Percentiles rank a stretch among this genome's conserved stretches.
Evolutionary conservation across 2,113 vertebrate genomes (phyloP).

Genomic region (Perognathus longimembris): DNA sequence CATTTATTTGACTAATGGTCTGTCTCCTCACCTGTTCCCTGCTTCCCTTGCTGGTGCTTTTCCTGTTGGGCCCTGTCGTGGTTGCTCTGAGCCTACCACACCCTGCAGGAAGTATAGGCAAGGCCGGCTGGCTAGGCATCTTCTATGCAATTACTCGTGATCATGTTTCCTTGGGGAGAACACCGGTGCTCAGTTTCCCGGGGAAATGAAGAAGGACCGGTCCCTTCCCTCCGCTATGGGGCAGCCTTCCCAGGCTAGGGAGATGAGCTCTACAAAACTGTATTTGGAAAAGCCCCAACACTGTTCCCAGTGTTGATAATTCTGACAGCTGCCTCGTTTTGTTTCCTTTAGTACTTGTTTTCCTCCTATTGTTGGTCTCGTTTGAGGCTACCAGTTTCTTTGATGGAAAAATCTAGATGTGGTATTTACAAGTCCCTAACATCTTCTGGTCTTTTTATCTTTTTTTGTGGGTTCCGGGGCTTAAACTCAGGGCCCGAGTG

Average conservation of each 20-base stretch:
- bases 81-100: not conserved
- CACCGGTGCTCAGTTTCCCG: not conserved
- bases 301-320: not conserved
- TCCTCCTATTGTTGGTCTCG: not conserved
- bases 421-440: not conserved
- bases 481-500: too few species aligned
- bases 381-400: not conserved
- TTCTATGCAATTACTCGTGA: not conserved
- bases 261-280: not conserved
- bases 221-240: not conserved
- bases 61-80: not conserved
- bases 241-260: not conserved
- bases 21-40: not conserved
- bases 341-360: not conserved
- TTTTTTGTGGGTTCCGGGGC: too few species aligned
- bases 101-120: not conserved
- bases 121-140: not conserved
- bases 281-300: not conserved
- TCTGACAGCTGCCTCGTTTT: constrained; percentile 14
- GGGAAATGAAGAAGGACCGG: not conserved
- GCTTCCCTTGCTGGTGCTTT: not conserved
- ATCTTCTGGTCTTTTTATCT: not conserved
- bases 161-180: not conserved
- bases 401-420: not conserved
- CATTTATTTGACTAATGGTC: not conserved